Evolutionary conservation across 2,888 invertebrate genomes (phyloP).

Genomic region (Hypselothyrea guttata): DNA sequence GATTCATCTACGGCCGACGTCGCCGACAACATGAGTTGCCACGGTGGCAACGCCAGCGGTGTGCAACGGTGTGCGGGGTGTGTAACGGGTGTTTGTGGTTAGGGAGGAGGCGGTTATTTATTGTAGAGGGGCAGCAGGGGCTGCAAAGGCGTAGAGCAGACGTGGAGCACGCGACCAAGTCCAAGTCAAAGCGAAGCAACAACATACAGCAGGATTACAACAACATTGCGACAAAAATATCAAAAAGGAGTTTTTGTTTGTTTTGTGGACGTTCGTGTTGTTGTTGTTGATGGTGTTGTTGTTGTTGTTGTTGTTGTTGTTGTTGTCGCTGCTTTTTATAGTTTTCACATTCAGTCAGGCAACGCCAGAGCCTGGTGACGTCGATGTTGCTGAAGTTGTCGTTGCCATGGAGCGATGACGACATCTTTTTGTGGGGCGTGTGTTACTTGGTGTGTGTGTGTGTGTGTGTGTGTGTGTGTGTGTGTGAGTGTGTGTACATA

Average conservation of each 20-base stretch:
- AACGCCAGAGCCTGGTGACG: slow-evolving; percentile 62
- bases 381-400: slow-evolving; percentile 50
- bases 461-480: slow-evolving; percentile 15
- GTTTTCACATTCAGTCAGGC: slow-evolving; percentile 57
- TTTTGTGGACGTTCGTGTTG: no score
- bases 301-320: slow-evolving; percentile 55
- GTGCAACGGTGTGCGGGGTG: slow-evolving; percentile 36
- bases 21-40: slow-evolving; percentile 33
- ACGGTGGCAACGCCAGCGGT: slow-evolving; percentile 36
- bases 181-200: slow-evolving; percentile 45
- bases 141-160: slow-evolving; percentile 27
- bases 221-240: slow-evolving; percentile 55
- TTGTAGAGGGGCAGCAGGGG: slow-evolving; percentile 22
- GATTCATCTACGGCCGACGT: slow-evolving; percentile 43
- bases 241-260: no score
- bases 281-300: slow-evolving; percentile 14
- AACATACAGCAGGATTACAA: slow-evolving; percentile 59
- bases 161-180: slow-evolving; percentile 69
- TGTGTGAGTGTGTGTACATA: slow-evolving; percentile 26
- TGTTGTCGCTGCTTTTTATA: slow-evolving; percentile 61
- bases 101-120: neutral
- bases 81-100: neutral
- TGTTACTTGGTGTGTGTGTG: slow-evolving; percentile 16
- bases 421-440: slow-evolving; percentile 68
- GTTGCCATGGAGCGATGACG: slow-evolving; percentile 74